Base-by-base conservation (phyloP, 2,113 vertebrate genomes). In the Nothocercus julius region DNA sequence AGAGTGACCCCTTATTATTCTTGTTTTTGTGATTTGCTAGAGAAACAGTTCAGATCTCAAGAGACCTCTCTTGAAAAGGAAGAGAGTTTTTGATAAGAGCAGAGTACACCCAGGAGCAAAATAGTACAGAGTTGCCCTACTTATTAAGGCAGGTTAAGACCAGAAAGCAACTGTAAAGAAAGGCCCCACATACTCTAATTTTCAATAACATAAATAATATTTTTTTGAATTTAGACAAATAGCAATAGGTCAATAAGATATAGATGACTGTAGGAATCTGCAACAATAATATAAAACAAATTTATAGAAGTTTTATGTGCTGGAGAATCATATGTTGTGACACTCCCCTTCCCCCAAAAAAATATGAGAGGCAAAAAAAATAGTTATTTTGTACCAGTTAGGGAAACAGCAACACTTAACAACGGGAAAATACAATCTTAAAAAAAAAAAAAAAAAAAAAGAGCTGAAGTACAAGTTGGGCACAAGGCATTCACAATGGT, bases 21-120 rank as follows among this genome's bases (percentile, higher is more conserved):
- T 59, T 59, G 49, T 58, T 85, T 80, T 85, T 82, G 61, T 42
- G 74, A 92, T 84, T 58, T 86, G 24, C n/a, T 40, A 82, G 47
- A 90, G 85, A 95, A 94, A 96, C n/a, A 89, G 82, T 56, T 74
- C 59, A 89, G 85, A 82, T 91, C 82, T 90, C 92, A 90, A 73
- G 89, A 95, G 90, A 90, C 44, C 30, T 93, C 44, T 91, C 34
- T 63, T 58, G 74, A 75, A 93, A 92, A 49, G 66, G 53, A 90
- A 88, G 88, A 90, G 42, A 69, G 70, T n/a, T 89, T 30, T 85
- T 51, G 66, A 88, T 40, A 58, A 47, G 51, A 95, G 75, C 24
- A 45, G 22, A 63, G 47, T 61, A 64, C 77, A 83, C 42, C 16
- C 56, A 82, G 56, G 44, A 75, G 72, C 47, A 44, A 53, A 86